Conservation (phyloP, 2,113 vertebrate genomes). For the Plotosus lineatus region DNA sequence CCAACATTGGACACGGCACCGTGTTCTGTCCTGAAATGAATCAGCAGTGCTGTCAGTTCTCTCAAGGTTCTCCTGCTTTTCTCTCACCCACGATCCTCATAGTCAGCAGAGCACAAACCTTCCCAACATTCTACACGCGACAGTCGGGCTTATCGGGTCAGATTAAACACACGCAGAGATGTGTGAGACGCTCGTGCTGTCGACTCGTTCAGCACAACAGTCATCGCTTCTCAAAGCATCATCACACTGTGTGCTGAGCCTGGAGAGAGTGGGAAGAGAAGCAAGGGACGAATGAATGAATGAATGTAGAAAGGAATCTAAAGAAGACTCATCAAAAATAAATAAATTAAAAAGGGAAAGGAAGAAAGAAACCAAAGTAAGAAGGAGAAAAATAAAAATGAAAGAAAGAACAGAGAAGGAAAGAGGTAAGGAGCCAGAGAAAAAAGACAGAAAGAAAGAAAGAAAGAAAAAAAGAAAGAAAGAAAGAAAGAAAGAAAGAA, state of each 20-base stretch:
- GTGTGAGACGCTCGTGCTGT: neutral
- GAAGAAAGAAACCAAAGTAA: neutral
- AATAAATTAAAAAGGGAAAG: neutral
- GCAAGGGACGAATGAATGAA: neutral
- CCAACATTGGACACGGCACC: neutral
- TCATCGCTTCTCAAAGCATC: neutral
- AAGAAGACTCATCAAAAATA: neutral
- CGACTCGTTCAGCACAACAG: neutral
- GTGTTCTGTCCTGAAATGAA: constrained; percentile 1
- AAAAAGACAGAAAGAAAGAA: neutral
- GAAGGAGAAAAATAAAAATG: neutral
- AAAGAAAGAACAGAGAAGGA: neutral
- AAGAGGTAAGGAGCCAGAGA: too few relatives aligned
- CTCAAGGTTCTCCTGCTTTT: neutral
- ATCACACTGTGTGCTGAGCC: neutral
- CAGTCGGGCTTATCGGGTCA: neutral
- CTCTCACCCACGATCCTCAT: neutral
- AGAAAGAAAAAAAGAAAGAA: neutral
- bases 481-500: neutral
- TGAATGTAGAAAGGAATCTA: neutral
- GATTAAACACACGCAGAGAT: neutral
- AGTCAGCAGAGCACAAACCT: neutral
- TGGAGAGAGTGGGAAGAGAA: neutral
- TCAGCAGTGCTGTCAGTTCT: neutral
- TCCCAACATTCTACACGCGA: neutral